A percentile compares a stretch with the other conserved stretches of the same genome.
phyloP scores from a whole-genome alignment of 1,140 invertebrate species.

The Rhagoletis pomonella region DNA sequence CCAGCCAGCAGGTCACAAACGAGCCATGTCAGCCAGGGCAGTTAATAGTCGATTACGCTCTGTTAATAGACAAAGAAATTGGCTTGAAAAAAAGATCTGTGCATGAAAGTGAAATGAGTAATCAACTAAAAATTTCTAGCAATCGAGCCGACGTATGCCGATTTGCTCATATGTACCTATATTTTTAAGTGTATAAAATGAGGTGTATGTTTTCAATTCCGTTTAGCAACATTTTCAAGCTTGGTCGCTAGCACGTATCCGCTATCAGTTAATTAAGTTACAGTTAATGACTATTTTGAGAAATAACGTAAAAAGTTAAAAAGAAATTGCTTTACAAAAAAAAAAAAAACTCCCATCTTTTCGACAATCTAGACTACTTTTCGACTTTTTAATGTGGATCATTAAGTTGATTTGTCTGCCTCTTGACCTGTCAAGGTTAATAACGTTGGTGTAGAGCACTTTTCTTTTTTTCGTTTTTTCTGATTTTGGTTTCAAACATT shows the following conservation, averaged over 20 bases:
- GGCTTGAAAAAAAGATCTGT: background rate
- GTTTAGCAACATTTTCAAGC: no score
- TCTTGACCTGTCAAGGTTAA: conserved; percentile 3
- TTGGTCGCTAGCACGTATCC: background rate
- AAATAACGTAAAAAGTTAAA: background rate
- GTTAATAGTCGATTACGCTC: background rate
- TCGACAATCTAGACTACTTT: background rate
- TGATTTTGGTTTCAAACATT: background rate
- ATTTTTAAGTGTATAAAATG: no score
- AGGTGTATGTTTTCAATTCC: no score
- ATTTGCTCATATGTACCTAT: no score
- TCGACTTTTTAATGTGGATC: background rate
- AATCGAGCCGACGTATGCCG: background rate
- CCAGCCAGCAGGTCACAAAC: background rate
- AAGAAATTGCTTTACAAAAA: background rate
- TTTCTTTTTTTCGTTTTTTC: background rate
- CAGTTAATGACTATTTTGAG: background rate
- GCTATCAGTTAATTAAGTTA: conserved; percentile 5
- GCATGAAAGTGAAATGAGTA: background rate
- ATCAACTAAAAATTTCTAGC: background rate
- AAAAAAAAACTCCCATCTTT: background rate
- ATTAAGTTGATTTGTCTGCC: background rate
- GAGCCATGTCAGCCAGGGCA: conserved; percentile 12
- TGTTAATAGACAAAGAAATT: background rate
- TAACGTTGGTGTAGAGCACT: background rate